Conservation (phyloP, 2,797 vertebrate species). For the Pelodytes ibericus region DNA sequence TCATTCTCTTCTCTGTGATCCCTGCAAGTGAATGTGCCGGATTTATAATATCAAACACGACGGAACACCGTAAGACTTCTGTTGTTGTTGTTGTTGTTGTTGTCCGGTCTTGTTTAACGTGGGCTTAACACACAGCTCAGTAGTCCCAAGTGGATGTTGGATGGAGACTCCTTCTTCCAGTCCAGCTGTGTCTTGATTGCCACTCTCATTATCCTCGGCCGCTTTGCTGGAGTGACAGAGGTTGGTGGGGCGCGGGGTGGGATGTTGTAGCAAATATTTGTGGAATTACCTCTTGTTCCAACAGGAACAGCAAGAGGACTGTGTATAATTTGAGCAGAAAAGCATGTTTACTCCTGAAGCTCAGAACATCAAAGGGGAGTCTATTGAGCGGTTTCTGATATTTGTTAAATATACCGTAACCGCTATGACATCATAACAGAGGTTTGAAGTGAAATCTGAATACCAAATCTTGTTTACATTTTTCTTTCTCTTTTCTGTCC, state of each 20-base stretch:
- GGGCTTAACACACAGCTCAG: not conserved
- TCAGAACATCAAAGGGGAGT: not conserved
- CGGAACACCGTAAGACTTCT: no score
- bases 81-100: no score
- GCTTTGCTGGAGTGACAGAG: not conserved
- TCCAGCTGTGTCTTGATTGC: not conserved
- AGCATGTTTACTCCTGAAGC: not conserved
- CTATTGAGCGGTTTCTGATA: not conserved
- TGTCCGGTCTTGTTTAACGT: not conserved
- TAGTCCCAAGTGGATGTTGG: not conserved
- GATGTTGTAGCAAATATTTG: not conserved
- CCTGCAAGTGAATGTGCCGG: no score
- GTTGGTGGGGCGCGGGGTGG: not conserved
- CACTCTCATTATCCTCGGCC: not conserved
- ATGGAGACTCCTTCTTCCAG: not conserved
- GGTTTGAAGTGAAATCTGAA: not conserved
- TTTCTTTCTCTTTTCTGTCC: no score
- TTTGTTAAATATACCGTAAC: not conserved
- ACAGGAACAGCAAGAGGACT: not conserved
- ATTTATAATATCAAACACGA: no score
- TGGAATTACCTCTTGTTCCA: not conserved
- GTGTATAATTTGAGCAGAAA: not conserved
- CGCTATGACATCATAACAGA: not conserved
- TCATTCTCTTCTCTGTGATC: no score
- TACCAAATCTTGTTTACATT: constrained; percentile 10